Conservation (phyloP, 2,113 vertebrate species). For the Varanus salvator region DNA sequence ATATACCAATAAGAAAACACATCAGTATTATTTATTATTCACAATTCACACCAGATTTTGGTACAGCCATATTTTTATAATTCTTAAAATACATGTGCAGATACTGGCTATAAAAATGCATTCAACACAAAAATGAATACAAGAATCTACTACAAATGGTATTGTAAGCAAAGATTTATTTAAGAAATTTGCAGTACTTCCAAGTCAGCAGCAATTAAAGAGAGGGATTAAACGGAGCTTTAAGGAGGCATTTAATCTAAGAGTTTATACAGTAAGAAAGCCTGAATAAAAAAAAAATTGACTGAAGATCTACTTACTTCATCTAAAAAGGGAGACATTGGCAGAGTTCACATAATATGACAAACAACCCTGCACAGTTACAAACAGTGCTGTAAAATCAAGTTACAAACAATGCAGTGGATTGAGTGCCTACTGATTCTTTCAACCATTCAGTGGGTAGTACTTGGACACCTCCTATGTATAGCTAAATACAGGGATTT, state of each 20-base stretch:
- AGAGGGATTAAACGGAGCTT: neutral
- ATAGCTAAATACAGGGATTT: too few relatives aligned
- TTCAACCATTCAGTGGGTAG: too few relatives aligned
- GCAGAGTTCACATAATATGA: too few relatives aligned
- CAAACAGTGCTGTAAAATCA: too few relatives aligned
- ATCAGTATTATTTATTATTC: neutral
- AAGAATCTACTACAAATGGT: neutral
- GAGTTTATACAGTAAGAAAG: constrained; percentile 2
- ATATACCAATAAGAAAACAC: neutral
- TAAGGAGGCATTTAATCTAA: constrained; percentile 4
- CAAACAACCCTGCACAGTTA: too few relatives aligned
- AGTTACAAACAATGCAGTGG: too few relatives aligned
- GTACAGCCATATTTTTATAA: neutral
- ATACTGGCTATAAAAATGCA: neutral
- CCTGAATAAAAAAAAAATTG: neutral
- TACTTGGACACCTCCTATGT: too few relatives aligned
- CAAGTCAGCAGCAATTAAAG: neutral
- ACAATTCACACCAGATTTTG: neutral
- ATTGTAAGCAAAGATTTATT: neutral
- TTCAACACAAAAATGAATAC: neutral
- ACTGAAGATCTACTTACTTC: neutral
- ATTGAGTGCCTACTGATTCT: too few relatives aligned
- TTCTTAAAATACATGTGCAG: neutral
- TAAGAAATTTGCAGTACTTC: neutral
- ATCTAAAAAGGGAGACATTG: neutral